Evolutionary conservation across 2,797 vertebrate genomes (phyloP).

Genomic region (Carduelis carduelis): DNA sequence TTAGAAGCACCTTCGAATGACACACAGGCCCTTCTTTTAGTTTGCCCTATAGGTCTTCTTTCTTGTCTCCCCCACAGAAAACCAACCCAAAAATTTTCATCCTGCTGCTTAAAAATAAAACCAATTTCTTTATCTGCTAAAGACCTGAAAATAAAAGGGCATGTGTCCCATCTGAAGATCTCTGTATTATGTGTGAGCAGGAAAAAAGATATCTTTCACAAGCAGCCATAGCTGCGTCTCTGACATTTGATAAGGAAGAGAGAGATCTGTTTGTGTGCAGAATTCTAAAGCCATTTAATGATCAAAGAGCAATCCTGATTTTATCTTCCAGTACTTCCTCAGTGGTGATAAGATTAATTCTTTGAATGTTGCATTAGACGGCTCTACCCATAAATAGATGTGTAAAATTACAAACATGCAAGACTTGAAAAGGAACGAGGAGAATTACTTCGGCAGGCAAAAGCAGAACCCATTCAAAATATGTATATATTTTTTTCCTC

Average conservation of each 20-base stretch:
- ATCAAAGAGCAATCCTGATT: slow-evolving; percentile 56
- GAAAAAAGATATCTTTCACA: slow-evolving; percentile 15
- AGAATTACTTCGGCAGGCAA: not conserved
- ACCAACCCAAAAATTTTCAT: not conserved
- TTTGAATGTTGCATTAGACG: slow-evolving; percentile 11
- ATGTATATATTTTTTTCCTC: not conserved
- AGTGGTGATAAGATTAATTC: slow-evolving; percentile 50
- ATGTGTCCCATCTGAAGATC: not conserved
- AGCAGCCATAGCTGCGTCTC: not conserved
- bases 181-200: not conserved
- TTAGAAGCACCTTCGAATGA: not conserved
- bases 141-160: not conserved
- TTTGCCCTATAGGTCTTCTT: not conserved
- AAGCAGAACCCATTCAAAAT: not conserved
- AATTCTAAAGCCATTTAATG: slow-evolving; percentile 45
- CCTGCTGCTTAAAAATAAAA: not conserved
- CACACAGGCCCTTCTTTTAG: not conserved
- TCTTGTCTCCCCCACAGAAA: not conserved
- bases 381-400: slow-evolving; percentile 8
- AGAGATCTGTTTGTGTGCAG: slow-evolving; percentile 19
- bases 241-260: slow-evolving; percentile 31
- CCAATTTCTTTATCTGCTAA: not conserved
- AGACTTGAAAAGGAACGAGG: not conserved
- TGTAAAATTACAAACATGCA: not conserved
- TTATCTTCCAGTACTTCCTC: slow-evolving; percentile 51